A percentile compares a stretch with the other conserved stretches of the same genome.
These are phyloP conservation scores for Cantharis nigra DNA, from an alignment of 2,888 invertebrate genomes.

Conservation along the genomic window DNA sequence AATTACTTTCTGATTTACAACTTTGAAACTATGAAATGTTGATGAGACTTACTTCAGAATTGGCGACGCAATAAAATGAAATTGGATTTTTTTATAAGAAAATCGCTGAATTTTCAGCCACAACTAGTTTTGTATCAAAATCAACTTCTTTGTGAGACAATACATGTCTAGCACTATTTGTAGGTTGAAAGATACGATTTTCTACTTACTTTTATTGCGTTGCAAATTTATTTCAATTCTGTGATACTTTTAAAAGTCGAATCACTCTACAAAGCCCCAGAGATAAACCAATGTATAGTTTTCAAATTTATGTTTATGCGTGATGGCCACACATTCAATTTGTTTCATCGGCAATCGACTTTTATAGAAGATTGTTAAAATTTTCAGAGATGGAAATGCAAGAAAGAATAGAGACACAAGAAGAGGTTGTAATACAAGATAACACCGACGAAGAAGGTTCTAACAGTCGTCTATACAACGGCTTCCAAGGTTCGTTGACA, in stretches of 20 bases:
- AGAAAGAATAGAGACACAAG: slow-evolving; percentile 59
- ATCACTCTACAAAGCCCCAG: slow-evolving; percentile 41
- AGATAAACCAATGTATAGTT: slow-evolving; percentile 41
- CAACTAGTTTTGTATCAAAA: slow-evolving; percentile 39
- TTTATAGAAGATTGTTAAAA: slow-evolving; percentile 34
- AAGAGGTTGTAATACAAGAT: slow-evolving; percentile 47
- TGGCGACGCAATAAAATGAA: slow-evolving; percentile 53
- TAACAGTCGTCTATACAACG: slow-evolving; percentile 55
- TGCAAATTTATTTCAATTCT: slow-evolving; percentile 47
- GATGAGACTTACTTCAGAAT: slow-evolving; percentile 51
- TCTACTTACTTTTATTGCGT: slow-evolving; percentile 47
- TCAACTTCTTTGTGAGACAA: slow-evolving; percentile 38
- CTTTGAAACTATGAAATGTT: slow-evolving; percentile 55
- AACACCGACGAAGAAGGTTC: slow-evolving; percentile 48
- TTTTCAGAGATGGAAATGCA: slow-evolving; percentile 67
- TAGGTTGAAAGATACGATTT: slow-evolving; percentile 34
- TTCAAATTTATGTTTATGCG: slow-evolving; percentile 35
- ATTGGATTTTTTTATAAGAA: slow-evolving; percentile 52
- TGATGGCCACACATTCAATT: slow-evolving; percentile 39
- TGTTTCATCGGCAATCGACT: slow-evolving; percentile 34
- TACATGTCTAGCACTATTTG: slow-evolving; percentile 40
- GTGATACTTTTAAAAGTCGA: slow-evolving; percentile 39
- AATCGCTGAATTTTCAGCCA: slow-evolving; percentile 46
- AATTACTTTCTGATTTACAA: slow-evolving; percentile 50
- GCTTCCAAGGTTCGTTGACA: slow-evolving; percentile 68